These are phyloP conservation scores for Gasterosteus nipponicus DNA, from an alignment of 2,113 vertebrate genomes.

Conservation along the genomic window DNA sequence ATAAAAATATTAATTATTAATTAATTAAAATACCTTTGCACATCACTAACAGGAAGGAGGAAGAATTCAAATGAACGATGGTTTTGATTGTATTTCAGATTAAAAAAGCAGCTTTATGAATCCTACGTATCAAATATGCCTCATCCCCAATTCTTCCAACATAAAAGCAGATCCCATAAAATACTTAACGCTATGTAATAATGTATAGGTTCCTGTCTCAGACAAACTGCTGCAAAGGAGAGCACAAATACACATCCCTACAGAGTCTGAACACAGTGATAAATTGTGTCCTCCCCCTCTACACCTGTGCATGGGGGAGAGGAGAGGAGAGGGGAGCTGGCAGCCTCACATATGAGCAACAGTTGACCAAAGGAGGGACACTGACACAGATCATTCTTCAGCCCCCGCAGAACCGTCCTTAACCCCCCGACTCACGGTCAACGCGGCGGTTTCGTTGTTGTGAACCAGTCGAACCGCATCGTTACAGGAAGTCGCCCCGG, in stretches of 20 bases:
- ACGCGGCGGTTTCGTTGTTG: conserved; percentile 37
- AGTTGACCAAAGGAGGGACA: not conserved
- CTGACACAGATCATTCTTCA: not conserved
- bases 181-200: not conserved
- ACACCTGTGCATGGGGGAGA: conserved; percentile 49
- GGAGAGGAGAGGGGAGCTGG: conserved; percentile 57
- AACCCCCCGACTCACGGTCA: conserved; percentile 30
- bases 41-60: not conserved
- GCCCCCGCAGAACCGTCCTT: conserved; percentile 35
- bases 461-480: conserved; percentile 25
- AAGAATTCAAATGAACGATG: not conserved
- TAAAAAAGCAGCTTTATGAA: not conserved
- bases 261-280: not conserved
- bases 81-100: no score
- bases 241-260: not conserved
- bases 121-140: not conserved
- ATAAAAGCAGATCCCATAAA: not conserved
- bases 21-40: no score
- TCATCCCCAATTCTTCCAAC: not conserved
- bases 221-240: not conserved
- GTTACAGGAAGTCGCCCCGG: not conserved
- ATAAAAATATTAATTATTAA: no score
- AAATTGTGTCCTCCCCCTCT: not conserved
- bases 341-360: conserved; percentile 7
- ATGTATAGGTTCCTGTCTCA: not conserved